Base-by-base conservation (phyloP, 2,113 vertebrate species). In the Ancistrus triradiatus region DNA sequence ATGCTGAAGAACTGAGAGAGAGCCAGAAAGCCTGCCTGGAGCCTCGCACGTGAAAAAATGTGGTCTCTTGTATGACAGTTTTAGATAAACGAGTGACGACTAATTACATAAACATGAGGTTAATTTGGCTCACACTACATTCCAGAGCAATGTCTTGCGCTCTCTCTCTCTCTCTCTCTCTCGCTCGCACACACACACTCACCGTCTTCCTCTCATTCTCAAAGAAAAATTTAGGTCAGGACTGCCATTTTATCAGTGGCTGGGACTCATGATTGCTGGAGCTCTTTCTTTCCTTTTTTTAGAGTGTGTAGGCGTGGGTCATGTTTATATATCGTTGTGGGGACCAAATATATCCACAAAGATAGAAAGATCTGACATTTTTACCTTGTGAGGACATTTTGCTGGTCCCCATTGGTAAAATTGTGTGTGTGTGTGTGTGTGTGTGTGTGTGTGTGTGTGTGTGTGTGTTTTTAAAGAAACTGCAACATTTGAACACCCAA, bases 141-240 rank as follows among this genome's bases (percentile, higher is more conserved):
- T 48, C 13, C 33, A 25, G 63, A 52, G 46, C 17, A 43, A 37
- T 21, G 59, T 18, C 50, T 49, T 10, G 24, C 51, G 25, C 44
- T 49, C 18, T 44, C 47, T 42, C 25, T 47, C 57, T 33, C 31
- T 35, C 25, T 63, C 22, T 24, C 66, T 42, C 2, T 58, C 8
- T 50, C 2, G 27, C 56, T 46, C 3, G 27, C 37, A 28, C 3
- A n/a, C n/a, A n/a, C n/a, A n/a, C n/a, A n/a, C n/a, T n/a, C n/a
- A n/a, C n/a, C n/a, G n/a, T n/a, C n/a, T n/a, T n/a, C 7, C 11
- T 72, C 24, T 51, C 4, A n/a, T 15, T 64, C 37, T 59, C 38
- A 59, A 40, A 52, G 48, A 59, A 27, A 78, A 80, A 89, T 86
- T 74, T 85, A 83, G 79, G 84, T 81, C 82, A 86, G 70, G 69